Evolutionary conservation across 2,113 vertebrate species (phyloP), one percentile per base, ranked within the genome.

Genomic region (Xerus inauris): DNA sequence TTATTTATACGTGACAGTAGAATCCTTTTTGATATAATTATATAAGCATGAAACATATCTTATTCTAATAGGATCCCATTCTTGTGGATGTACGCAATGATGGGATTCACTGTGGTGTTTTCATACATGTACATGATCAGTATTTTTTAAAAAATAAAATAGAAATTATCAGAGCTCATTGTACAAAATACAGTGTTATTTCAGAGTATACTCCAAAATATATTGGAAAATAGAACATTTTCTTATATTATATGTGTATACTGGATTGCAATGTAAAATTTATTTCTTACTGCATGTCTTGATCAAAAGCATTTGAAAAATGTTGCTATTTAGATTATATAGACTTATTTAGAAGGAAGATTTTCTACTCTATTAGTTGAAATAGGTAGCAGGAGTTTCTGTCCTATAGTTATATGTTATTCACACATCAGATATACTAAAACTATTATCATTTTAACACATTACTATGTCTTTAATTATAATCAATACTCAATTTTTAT

Each of bases 301-400:
- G 19, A 90, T 76, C 11, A 84, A 83, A 96, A 85, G 76, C 38
- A 35, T 57, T 81, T 73, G 45, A 49, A 65, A 79, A 94, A 73
- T 22, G n/a, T 24, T 84, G 35, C 51, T 94, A 26, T 77, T 91
- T 91, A 94, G 40, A 95, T 93, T 88, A 80, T 80, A 20, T 22
- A 72, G 84, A 79, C 35, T 94, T 85, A 83, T n/a, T 89, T 94
- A 40, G 30, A 83, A 35, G 62, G 57, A 45, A 59, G 38, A 57
- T 57, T 57, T 57, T 57, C 54, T 57, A 8, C 7, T 2, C 20
- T 22, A 57, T 7, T 57, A 57, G 54, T 51, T 57, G 54, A 57
- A 57, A 57, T 24, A 22, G 54, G 54, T 24, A 22, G 20, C 20
- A 57, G 54, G 20, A 40, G 49, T 89, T 89, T 67, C 73, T 51